These are phyloP conservation scores for Pollenia angustigena DNA, from an alignment of 2,888 invertebrate species.

Conservation along the genomic window DNA sequence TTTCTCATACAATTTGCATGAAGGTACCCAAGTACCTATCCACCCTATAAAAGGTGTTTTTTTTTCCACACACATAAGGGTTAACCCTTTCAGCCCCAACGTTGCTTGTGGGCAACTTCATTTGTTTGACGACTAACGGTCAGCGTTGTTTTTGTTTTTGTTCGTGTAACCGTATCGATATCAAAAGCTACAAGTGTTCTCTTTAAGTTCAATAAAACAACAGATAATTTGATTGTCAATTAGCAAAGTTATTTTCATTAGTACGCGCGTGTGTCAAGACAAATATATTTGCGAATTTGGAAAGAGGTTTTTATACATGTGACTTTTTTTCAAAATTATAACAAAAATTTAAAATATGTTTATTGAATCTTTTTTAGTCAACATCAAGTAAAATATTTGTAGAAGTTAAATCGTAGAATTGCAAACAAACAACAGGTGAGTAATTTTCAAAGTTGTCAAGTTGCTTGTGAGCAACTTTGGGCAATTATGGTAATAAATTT, in stretches of 20 bases:
- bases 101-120: too few relatives aligned
- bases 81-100: too few relatives aligned
- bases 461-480: constrained; percentile 29
- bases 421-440: constrained; percentile 33
- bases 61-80: too few relatives aligned
- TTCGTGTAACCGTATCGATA: too few relatives aligned
- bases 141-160: too few relatives aligned
- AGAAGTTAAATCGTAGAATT: not conserved
- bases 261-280: not conserved
- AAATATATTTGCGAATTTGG: constrained; percentile 37
- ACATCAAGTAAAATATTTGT: constrained; percentile 21
- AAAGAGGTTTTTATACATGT: constrained; percentile 30
- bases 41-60: too few relatives aligned
- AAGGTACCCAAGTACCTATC: too few relatives aligned
- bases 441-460: constrained; percentile 57
- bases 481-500: too few relatives aligned
- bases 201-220: not conserved
- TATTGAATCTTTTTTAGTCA: constrained; percentile 9
- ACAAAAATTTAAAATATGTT: constrained; percentile 36
- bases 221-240: not conserved
- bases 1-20: too few relatives aligned
- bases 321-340: constrained; percentile 27
- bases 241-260: constrained; percentile 39
- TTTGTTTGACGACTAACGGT: too few relatives aligned
- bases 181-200: too few relatives aligned